Evolutionary conservation across 2,888 invertebrate genomes (phyloP).

Genomic region (Macrosoma leucophasiata): DNA sequence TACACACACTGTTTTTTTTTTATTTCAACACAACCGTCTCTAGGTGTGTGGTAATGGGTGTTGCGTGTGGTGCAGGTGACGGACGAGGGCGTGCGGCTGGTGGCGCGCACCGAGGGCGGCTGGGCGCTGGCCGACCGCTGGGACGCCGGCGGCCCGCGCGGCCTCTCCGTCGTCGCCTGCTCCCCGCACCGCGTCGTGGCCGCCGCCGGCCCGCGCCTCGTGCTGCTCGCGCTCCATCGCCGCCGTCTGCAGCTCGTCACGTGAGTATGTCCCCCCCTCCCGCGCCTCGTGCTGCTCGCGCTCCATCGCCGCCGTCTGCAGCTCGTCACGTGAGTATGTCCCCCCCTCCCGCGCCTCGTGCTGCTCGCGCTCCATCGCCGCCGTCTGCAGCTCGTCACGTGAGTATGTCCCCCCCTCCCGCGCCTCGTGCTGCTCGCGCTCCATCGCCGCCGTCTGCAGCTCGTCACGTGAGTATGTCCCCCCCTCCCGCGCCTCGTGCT

Average conservation of each 20-base stretch:
- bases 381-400: no score
- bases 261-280: constrained; percentile 5
- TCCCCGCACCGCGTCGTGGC: constrained; percentile 86
- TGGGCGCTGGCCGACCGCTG: constrained; percentile 61
- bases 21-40: neutral
- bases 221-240: constrained; percentile 39
- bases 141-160: constrained; percentile 85
- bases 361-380: no score
- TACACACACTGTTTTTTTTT: no score
- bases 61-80: constrained; percentile 60
- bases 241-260: constrained; percentile 18
- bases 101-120: constrained; percentile 58
- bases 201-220: constrained; percentile 88
- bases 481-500: no score
- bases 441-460: no score
- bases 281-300: constrained; percentile 12
- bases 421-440: no score
- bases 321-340: no score
- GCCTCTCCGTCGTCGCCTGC: constrained; percentile 92
- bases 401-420: no score
- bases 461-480: no score
- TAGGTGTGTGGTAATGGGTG: neutral
- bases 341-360: no score
- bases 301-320: no score
- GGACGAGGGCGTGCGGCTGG: constrained; percentile 61